These are phyloP conservation scores for Sacculina carcini DNA, from an alignment of 2,888 invertebrate species.

Conservation along the genomic window DNA sequence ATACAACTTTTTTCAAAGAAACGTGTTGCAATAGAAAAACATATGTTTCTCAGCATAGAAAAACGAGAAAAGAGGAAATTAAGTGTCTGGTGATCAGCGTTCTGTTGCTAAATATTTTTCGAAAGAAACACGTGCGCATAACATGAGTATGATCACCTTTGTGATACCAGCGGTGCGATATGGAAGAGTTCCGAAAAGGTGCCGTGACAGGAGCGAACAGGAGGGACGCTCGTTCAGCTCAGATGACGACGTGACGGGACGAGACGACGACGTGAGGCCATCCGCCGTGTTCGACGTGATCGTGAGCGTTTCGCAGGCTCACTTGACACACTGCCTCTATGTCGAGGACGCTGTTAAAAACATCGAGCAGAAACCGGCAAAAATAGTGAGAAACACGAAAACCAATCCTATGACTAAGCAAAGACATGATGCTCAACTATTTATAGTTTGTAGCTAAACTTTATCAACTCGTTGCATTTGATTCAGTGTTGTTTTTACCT, in stretches of 20 bases:
- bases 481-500: too few species aligned
- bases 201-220: constrained; percentile 41
- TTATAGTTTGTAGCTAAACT: too few species aligned
- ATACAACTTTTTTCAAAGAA: too few species aligned
- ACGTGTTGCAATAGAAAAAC: not conserved
- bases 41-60: not conserved
- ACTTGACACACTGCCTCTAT: constrained; percentile 62
- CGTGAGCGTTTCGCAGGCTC: constrained; percentile 32
- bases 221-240: not conserved
- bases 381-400: constrained; percentile 31
- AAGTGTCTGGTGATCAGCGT: not conserved
- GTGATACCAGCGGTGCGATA: constrained; percentile 84
- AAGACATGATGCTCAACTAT: too few species aligned
- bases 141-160: constrained; percentile 15
- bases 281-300: constrained; percentile 25
- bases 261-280: constrained; percentile 19
- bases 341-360: constrained; percentile 53
- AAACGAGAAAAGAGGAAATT: not conserved
- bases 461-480: too few species aligned
- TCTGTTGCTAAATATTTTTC: not conserved
- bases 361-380: constrained; percentile 38
- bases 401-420: too few species aligned
- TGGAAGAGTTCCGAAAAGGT: constrained; percentile 80
- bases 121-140: not conserved
- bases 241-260: constrained; percentile 10